Evolutionary conservation across 2,888 invertebrate species (phyloP).

Genomic region (Cacoxenus indagator): DNA sequence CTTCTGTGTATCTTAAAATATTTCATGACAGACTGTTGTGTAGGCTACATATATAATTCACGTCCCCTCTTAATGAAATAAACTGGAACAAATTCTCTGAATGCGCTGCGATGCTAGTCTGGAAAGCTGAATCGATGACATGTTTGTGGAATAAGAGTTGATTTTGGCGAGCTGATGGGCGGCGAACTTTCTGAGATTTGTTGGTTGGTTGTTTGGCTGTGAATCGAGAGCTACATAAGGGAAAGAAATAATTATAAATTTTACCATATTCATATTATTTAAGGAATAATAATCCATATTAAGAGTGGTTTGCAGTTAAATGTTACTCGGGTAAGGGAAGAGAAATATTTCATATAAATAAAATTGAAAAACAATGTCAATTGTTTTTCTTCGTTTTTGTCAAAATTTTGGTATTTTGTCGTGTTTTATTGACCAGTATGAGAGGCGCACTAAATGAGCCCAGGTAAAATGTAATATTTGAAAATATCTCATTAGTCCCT

Average conservation of each 20-base stretch:
- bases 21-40: background rate
- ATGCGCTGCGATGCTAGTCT: too few relatives aligned
- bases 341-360: too few relatives aligned
- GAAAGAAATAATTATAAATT: conserved; percentile 19
- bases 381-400: background rate
- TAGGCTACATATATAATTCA: background rate
- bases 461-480: background rate
- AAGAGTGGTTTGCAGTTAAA: too few relatives aligned
- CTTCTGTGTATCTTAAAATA: background rate
- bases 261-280: background rate
- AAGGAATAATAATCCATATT: background rate
- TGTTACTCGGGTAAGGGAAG: too few relatives aligned
- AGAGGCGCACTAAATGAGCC: background rate
- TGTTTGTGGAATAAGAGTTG: background rate
- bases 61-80: background rate
- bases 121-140: too few relatives aligned
- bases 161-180: background rate
- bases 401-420: background rate
- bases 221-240: conserved; percentile 17
- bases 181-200: background rate
- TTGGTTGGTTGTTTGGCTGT: background rate
- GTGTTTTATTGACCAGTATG: background rate
- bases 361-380: too few relatives aligned
- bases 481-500: too few relatives aligned
- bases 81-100: background rate